phyloP scores from a whole-genome alignment of 2,888 invertebrate species.

The Limnephilus lunatus region DNA sequence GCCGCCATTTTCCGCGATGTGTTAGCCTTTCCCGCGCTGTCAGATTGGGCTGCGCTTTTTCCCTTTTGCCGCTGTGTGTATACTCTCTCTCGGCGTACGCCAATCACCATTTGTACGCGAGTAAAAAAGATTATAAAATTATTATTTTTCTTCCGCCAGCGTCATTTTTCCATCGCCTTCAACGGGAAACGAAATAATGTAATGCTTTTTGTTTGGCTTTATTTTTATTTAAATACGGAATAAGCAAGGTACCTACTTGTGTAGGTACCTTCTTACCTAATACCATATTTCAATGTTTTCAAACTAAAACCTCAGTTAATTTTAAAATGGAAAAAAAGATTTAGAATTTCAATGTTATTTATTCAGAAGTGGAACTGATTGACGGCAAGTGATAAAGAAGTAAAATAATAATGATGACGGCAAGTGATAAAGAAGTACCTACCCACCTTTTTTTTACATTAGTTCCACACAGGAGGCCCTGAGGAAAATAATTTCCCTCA shows the following conservation, averaged over 20 bases:
- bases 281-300: background rate
- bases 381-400: too few species aligned
- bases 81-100: constrained; percentile 5
- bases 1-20: constrained; percentile 48
- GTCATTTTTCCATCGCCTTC: background rate
- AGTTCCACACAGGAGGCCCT: too few species aligned
- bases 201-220: background rate
- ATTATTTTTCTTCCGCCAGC: background rate
- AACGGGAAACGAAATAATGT: background rate
- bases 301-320: background rate
- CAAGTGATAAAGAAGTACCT: too few species aligned
- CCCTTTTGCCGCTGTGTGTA: constrained; percentile 4
- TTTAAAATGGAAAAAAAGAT: background rate
- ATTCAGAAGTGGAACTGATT: too few species aligned
- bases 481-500: too few species aligned
- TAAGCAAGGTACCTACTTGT: background rate
- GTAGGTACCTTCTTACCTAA: background rate
- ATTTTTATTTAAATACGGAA: background rate
- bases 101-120: constrained; percentile 25
- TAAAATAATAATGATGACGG: too few species aligned
- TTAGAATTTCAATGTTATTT: too few species aligned
- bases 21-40: constrained; percentile 43
- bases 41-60: constrained; percentile 43
- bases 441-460: too few species aligned
- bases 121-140: constrained; percentile 18